Evolutionary conservation across 2,797 vertebrate species (phyloP).

Genomic region (Mareca penelope): DNA sequence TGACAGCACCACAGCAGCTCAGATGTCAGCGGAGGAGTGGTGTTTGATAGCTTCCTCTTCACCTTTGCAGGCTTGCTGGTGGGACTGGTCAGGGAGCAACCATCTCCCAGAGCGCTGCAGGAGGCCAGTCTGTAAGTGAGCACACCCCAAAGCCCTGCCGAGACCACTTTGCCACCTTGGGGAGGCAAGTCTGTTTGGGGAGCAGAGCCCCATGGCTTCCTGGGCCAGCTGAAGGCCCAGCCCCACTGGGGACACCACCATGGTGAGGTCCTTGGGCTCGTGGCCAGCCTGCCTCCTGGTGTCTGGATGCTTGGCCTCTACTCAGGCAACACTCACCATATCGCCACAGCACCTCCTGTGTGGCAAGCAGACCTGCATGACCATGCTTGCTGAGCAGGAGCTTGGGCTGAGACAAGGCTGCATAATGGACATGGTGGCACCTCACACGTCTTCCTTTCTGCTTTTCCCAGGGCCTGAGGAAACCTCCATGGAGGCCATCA

Average conservation of each 20-base stretch:
- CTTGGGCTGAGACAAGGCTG: not conserved
- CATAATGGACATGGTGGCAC: rapidly evolving
- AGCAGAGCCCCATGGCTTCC: not conserved
- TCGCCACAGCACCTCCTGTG: rapidly evolving
- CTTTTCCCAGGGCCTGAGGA: not conserved
- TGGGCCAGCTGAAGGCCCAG: not conserved
- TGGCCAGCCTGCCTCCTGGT: not conserved
- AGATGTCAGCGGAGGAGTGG: rapidly evolving
- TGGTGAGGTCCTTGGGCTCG: rapidly evolving
- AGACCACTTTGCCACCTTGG: too few species aligned
- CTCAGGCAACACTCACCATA: rapidly evolving
- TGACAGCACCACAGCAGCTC: rapidly evolving
- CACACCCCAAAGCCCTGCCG: not conserved
- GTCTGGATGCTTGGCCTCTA: not conserved
- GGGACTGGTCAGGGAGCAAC: not conserved
- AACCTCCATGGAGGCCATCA: rapidly evolving
- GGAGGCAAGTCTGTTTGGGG: not conserved
- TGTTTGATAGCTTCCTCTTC: not conserved
- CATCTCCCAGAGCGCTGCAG: rapidly evolving
- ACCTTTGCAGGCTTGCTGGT: not conserved
- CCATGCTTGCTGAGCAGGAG: too few species aligned
- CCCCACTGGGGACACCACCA: too few species aligned
- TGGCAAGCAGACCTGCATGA: too few species aligned
- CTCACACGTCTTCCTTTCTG: not conserved
- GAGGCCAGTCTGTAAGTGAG: not conserved